Percentiles rank a stretch among this genome's conserved stretches.
Evolutionary conservation across 2,888 invertebrate species (phyloP).

Genomic region (Salticus scenicus): DNA sequence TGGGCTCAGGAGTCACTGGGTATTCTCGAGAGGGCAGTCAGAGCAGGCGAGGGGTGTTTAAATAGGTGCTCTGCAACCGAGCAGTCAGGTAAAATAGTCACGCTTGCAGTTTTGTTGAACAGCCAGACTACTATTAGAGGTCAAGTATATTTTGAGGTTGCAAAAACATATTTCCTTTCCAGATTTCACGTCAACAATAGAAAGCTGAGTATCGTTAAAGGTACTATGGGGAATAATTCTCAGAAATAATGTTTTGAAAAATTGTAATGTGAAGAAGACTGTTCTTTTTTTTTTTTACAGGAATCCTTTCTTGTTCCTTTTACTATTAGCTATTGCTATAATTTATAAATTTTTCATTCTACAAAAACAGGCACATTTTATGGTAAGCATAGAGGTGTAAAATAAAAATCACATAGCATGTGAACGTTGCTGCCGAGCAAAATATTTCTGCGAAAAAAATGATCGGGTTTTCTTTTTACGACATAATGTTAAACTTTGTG

Average conservation of each 20-base stretch:
- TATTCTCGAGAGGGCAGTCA: slow-evolving; percentile 38
- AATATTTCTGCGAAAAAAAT: too few relatives aligned
- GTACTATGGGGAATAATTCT: slow-evolving; percentile 60
- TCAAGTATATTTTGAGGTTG: slow-evolving; percentile 58
- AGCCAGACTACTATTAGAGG: slow-evolving; percentile 52
- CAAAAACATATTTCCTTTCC: slow-evolving; percentile 52
- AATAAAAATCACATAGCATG: too few relatives aligned
- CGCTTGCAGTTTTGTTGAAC: slow-evolving; percentile 46
- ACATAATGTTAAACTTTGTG: too few relatives aligned
- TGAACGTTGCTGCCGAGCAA: too few relatives aligned
- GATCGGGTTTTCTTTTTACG: too few relatives aligned
- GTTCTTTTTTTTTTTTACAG: not conserved
- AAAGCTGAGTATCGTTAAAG: slow-evolving; percentile 52
- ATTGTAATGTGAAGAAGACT: slow-evolving; percentile 14
- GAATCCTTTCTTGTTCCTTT: slow-evolving; percentile 9
- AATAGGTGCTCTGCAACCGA: slow-evolving; percentile 44
- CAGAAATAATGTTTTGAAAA: slow-evolving; percentile 55
- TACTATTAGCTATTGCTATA: slow-evolving; percentile 19
- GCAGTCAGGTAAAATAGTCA: slow-evolving; percentile 59
- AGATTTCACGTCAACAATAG: slow-evolving; percentile 63
- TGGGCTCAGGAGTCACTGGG: slow-evolving; percentile 7
- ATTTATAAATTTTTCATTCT: slow-evolving; percentile 23
- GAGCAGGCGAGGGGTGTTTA: slow-evolving; percentile 46
- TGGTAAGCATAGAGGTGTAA: too few relatives aligned
- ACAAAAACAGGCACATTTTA: too few relatives aligned